Evolutionary conservation across 2,113 vertebrate genomes (phyloP).

Genomic region (Oryzias curvinotus): DNA sequence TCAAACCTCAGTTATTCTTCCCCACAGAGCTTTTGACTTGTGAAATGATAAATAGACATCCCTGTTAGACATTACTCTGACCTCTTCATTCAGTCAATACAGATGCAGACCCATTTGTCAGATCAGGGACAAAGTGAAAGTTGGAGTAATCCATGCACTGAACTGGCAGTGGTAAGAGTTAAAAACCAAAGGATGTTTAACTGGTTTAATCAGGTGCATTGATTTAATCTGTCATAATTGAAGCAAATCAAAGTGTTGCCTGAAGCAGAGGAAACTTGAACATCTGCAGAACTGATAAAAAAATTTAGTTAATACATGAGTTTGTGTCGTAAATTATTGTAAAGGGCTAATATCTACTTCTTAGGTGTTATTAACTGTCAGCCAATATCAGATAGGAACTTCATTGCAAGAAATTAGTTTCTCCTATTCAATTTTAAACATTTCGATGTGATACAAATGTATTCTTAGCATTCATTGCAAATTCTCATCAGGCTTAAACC

Average conservation of each 20-base stretch:
- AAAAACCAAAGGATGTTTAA: constrained; percentile 2
- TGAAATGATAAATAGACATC: constrained; percentile 46
- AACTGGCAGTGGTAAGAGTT: neutral
- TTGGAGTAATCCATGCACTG: neutral
- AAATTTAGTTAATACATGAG: neutral
- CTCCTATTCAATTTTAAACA: no score
- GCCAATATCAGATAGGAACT: no score
- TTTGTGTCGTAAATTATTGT: neutral
- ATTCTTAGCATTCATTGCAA: no score
- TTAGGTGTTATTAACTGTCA: no score
- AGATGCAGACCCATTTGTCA: constrained; percentile 39
- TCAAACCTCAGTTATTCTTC: constrained; percentile 55
- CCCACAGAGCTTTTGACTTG: constrained; percentile 39
- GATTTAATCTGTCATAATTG: constrained; percentile 12
- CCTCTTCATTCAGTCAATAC: constrained; percentile 44
- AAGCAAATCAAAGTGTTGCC: neutral
- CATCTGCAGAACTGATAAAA: neutral
- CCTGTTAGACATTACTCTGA: constrained; percentile 40
- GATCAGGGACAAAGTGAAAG: constrained; percentile 16
- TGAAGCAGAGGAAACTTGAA: constrained; percentile 2
- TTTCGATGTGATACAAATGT: no score
- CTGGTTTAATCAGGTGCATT: neutral
- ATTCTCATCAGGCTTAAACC: neutral
- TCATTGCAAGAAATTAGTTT: no score
- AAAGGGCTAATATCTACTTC: no score